Base-by-base conservation (phyloP, 92 coral and sea anemone species). In the Micromussa lordhowensis region DNA sequence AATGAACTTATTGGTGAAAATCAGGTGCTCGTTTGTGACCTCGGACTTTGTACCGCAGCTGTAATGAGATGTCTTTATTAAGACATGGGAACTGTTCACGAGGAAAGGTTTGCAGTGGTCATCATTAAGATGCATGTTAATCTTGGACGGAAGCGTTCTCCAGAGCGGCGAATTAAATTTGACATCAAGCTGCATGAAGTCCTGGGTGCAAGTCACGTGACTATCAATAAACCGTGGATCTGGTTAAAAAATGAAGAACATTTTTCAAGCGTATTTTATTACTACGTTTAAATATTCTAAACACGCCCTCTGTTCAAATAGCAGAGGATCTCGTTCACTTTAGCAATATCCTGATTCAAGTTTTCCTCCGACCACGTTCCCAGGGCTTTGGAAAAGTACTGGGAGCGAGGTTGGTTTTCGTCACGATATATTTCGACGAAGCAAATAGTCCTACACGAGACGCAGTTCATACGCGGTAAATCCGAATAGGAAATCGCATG, bases 1-100 rank as follows among this genome's bases (percentile, higher is more conserved):
- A 44, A 64, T 73, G 59, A 91, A 57, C 75, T 86, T 70, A 81
- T 94, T 94, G 31, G 57, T 81, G 68, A 89, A 92, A 31, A 87
- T 77, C 78, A 92, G 80, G 15, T 87, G 83, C 57, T 87, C 78
- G 2, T 63, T 85, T 61, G 74, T 59, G 24, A 92, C 85, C 70
- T 88, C 55, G 83, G 80, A 76, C 71, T 66, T 84, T 55, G 96
- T 92, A 35, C 94, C 94, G 78, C 96, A 94, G 18, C 61, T 84
- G 5, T 88, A 79, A 86, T 92, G 95, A 90, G 93, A 80, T 63
- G 90, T 80, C 59, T 72, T 64, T 61, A 90, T 76, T 31, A 69
- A 63, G 63, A 80, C 93, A 84, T 94, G 94, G 80, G 94, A 87
- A 18, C 85, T 89, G 75, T 94, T 94, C 32, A 53, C 71, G 48